Base-by-base conservation (phyloP, 2,888 invertebrate species). In the Chrysolina haemoptera region DNA sequence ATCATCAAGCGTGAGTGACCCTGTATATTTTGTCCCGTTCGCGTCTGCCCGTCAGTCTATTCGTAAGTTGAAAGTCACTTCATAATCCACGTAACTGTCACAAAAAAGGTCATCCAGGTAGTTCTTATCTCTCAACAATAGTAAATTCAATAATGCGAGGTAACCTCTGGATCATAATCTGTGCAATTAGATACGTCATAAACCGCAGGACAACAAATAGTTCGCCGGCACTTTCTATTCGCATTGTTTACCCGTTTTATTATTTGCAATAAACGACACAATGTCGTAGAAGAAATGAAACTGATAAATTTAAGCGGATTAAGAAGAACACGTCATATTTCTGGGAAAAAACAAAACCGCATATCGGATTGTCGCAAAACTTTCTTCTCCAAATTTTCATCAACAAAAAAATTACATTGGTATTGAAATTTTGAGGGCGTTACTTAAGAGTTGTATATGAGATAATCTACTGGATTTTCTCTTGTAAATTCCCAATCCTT, bases 221-320 rank as follows among this genome's bases (percentile, higher is more conserved):
- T 18, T 53, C 20, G 18, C 11, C 4, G 5, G 53, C 12, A 53
- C 53, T 53, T 53, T 53, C 53, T 53, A 53, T 12, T 53, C 11
- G 35, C 35, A 35, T 53, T 12, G 53, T 10, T 20, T 53, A 53
- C 43, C 18, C 11, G 53, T 53, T 53, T 53, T 53, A 53, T 53
- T 53, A 53, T 53, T 53, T 18, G 11, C 53, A 3, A 53, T 53
- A 53, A 53, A 53, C 20, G 53, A 35, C 35, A 35, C 4, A 8
- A 35, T 35, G 35, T 35, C 8, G 35, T 0, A 8, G 35, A 35
- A 35, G 35, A 35, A 35, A 35, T 12, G 0, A 43, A 43, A 43
- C 5, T 43, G 14, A 43, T 43, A 14, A 14, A 14, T 43, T 14
- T 43, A 43, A 43, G 43, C 43, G 1, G 43, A 14, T 43, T 53